Evolutionary conservation across 2,797 vertebrate species (phyloP).

Genomic region (Neopelma chrysocephalum): DNA sequence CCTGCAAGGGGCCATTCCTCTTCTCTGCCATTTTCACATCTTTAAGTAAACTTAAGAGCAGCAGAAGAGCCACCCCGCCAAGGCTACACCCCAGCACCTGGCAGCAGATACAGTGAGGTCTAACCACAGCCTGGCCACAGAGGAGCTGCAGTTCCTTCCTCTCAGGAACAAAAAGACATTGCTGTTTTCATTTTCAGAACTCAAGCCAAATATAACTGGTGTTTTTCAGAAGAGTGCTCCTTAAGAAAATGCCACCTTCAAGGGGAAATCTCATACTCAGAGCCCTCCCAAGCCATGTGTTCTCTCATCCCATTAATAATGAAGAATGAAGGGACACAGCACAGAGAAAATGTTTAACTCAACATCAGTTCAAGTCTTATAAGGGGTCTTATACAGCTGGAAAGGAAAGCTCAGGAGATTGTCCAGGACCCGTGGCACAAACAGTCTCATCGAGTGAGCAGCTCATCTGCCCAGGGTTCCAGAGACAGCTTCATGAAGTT

Average conservation of each 20-base stretch:
- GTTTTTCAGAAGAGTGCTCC: not conserved
- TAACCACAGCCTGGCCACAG: conserved; percentile 4
- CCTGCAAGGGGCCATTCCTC: not conserved
- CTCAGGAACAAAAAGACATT: not conserved
- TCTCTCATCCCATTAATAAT: not conserved
- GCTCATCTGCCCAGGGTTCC: not conserved
- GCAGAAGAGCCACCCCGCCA: not conserved
- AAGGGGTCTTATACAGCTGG: not conserved
- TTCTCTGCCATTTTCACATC: not conserved
- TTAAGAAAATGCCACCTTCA: not conserved
- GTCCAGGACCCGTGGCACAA: not conserved
- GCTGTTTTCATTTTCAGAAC: not conserved
- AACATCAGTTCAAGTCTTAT: not conserved
- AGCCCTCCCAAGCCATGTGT: not conserved
- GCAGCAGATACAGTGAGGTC: not conserved
- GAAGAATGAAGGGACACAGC: not conserved
- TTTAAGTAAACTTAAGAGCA: not conserved
- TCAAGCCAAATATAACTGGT: not conserved
- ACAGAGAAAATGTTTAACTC: not conserved
- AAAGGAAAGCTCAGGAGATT: not conserved
- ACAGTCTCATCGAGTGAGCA: not conserved
- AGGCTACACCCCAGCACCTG: not conserved
- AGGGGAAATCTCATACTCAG: not conserved
- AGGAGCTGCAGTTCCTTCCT: not conserved
- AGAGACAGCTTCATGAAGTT: not conserved